Conservation (phyloP, 2,888 invertebrate genomes). For the Hypselothyrea guttata region DNA sequence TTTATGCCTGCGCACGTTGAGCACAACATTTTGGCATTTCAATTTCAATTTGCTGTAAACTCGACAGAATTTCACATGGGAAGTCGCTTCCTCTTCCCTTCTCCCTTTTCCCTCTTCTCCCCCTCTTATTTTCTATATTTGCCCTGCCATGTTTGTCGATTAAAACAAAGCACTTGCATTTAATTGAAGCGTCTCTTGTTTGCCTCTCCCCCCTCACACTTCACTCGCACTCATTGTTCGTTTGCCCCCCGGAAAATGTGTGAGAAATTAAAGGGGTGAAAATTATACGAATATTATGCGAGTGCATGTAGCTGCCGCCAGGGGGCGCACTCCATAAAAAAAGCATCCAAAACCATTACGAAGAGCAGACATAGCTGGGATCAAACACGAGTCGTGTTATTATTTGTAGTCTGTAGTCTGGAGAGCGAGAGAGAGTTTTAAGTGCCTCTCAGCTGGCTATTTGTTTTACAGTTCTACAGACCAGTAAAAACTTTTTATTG, state of each 20-base stretch:
- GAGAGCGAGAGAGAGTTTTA: no score
- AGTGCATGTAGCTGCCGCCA: constrained; percentile 45
- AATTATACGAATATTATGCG: constrained; percentile 58
- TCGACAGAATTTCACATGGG: background rate
- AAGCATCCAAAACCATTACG: constrained; percentile 32
- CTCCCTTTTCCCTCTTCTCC: background rate
- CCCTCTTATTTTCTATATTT: constrained; percentile 36
- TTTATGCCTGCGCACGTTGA: constrained; percentile 70
- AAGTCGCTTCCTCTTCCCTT: background rate
- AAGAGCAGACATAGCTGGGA: constrained; percentile 20
- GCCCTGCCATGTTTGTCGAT: constrained; percentile 62
- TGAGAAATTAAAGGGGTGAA: constrained; percentile 52
- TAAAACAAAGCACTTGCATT: constrained; percentile 69
- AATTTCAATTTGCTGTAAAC: background rate
- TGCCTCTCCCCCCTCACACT: background rate
- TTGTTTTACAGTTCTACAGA: no score
- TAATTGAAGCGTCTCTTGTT: constrained; percentile 63
- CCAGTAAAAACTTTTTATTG: no score
- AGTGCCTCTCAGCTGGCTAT: background rate
- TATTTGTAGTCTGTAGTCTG: no score
- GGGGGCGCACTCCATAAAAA: constrained; percentile 44
- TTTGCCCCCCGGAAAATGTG: constrained; percentile 35
- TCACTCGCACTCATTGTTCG: background rate
- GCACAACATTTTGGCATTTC: constrained; percentile 2
- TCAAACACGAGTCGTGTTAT: background rate